Conservation (phyloP, 2,888 invertebrate species). For the Flabesymbios commensalis region DNA sequence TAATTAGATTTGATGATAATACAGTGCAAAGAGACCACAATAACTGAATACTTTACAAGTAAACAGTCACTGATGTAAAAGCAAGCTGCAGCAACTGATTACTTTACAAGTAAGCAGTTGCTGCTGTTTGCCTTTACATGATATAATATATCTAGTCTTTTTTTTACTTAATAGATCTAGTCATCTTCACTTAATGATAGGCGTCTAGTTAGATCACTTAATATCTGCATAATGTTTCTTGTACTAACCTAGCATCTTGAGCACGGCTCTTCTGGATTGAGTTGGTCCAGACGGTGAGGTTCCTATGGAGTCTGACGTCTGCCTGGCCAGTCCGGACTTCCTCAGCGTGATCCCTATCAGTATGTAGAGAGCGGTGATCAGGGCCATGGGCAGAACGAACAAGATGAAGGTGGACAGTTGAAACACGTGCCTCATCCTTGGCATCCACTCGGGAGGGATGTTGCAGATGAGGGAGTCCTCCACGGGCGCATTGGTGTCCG, state of each 20-base stretch:
- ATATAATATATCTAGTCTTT: too few species aligned
- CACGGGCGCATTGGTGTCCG: constrained; percentile 38
- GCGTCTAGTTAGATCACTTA: too few species aligned
- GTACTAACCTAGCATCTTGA: constrained; percentile 55
- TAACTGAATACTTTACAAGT: too few species aligned
- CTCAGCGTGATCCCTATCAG: constrained; percentile 49
- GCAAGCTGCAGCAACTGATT: too few species aligned
- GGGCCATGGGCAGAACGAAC: constrained; percentile 75
- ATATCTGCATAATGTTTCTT: too few species aligned
- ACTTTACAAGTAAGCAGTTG: too few species aligned
- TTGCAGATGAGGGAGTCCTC: constrained; percentile 50
- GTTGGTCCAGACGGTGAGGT: constrained; percentile 8
- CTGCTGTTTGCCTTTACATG: too few species aligned
- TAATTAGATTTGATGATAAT: too few species aligned
- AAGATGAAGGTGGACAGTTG: constrained; percentile 82
- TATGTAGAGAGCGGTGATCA: constrained; percentile 77
- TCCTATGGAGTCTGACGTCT: neutral
- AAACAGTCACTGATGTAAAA: too few species aligned
- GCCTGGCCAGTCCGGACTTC: constrained; percentile 37
- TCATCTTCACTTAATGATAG: too few species aligned
- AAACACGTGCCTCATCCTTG: constrained; percentile 65
- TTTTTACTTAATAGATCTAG: too few species aligned
- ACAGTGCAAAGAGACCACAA: too few species aligned
- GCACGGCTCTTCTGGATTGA: constrained; percentile 41
- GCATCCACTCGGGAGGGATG: constrained; percentile 42